A percentile compares a stretch with the other conserved stretches of the same genome.
Conservation (phyloP, 2,797 vertebrate species). For the Arctocebus calabarensis region DNA sequence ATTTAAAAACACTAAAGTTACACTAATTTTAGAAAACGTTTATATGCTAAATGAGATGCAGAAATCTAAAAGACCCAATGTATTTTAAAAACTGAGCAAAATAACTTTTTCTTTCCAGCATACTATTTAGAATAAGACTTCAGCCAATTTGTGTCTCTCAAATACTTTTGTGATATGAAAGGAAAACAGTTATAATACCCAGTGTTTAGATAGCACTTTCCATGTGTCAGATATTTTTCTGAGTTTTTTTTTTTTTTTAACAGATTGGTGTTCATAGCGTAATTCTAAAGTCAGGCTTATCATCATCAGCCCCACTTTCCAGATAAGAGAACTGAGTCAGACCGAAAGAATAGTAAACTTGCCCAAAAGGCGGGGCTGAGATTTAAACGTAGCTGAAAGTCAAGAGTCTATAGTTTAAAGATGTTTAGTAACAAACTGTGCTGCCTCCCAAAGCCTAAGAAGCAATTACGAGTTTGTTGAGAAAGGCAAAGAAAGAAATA, state of each 20-base stretch:
- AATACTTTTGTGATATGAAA: not conserved
- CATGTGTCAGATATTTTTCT: not conserved
- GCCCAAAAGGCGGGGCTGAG: not conserved
- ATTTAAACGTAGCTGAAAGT: not conserved
- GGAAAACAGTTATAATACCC: not conserved
- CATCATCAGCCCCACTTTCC: not conserved
- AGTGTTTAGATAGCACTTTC: not conserved
- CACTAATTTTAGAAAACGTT: not conserved
- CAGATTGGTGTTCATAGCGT: not conserved
- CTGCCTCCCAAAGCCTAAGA: not conserved
- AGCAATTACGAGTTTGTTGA: not conserved
- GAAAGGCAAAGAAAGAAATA: not conserved
- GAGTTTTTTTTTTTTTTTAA: not conserved
- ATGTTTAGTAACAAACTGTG: not conserved
- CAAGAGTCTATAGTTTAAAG: not conserved
- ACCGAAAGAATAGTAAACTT: not conserved
- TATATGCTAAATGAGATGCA: not conserved
- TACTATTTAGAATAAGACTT: not conserved
- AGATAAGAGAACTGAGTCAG: not conserved
- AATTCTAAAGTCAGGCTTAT: not conserved
- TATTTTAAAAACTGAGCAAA: not conserved
- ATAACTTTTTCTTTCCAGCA: not conserved
- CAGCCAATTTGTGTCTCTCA: not conserved
- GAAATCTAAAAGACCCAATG: not conserved
- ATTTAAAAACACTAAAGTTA: slow-evolving; percentile 8